Base-by-base conservation (phyloP, 2,797 vertebrate genomes). In the Heteromormyrus szaboi region DNA sequence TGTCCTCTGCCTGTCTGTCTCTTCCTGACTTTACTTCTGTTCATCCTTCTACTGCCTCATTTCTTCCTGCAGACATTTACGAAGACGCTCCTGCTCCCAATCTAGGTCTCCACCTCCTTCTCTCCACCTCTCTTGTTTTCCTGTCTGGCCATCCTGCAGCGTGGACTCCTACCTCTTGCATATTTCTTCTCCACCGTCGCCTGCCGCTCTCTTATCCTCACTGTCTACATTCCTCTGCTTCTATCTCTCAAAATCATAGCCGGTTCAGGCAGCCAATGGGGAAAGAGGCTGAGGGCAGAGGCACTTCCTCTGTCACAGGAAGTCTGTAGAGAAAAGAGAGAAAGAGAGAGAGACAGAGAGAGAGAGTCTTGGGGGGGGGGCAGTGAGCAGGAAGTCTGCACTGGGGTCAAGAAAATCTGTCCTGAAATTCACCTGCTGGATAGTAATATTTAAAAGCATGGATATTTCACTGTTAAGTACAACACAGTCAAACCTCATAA, bases 261-360 rank as follows among this genome's bases (percentile, higher is more conserved):
- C 93, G 88, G 92, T 92, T 91, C 90, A 87, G 92, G 90, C 79
- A 90, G 89, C 94, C 94, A 95, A 95, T 94, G 65, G 92, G 91
- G 93, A 94, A 91, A 88, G 85, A 90, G 91, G 91, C 90, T 22
- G 91, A 91, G 92, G 95, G 96, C 95, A 91, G 95, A 95, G 95
- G 95, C 95, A 95, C 95, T 96, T 96, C 95, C 96, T 95, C 89
- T 96, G 94, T 93, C 33, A 81, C 48, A 88, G 88, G 33, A 41
- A 88, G 51, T n/a, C 7, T 50, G 53, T 29, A n/a, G 50, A 72
- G 37, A 50, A 88, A 56, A 88, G 90, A 79, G 87, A 88, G 89
- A 89, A 88, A 90, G 88, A 87, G 51, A 12, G 87, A 68, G 85
- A 41, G 84, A 86, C 6, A 89, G 89, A 88, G 83, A 90, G 0